Percentiles rank a stretch among this genome's conserved stretches.
These are phyloP conservation scores for Talpa occidentalis DNA, from an alignment of 2,113 vertebrate species.

Conservation along the genomic window DNA sequence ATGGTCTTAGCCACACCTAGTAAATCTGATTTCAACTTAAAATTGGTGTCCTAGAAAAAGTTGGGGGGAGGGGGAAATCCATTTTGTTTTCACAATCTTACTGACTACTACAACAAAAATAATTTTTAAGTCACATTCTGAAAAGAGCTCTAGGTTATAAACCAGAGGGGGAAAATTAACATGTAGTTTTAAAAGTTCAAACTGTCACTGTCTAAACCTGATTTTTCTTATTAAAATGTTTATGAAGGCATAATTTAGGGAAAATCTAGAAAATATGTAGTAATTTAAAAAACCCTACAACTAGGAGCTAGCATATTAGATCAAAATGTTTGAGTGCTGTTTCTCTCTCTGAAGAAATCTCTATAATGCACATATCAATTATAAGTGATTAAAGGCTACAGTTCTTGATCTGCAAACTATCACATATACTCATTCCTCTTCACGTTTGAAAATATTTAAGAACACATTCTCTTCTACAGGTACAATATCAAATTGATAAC, in stretches of 20 bases:
- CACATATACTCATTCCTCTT: neutral
- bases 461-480: neutral
- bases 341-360: conserved; percentile 13
- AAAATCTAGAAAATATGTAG: neutral
- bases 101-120: conserved; percentile 49
- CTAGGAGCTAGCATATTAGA: neutral
- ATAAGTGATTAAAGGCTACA: conserved; percentile 45
- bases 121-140: conserved; percentile 41
- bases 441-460: neutral
- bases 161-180: neutral
- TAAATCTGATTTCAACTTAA: conserved; percentile 43
- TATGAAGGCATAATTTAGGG: neutral
- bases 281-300: conserved; percentile 29
- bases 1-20: neutral
- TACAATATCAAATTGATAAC: conserved; percentile 26
- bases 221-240: conserved; percentile 43
- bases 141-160: neutral
- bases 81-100: conserved; percentile 47
- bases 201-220: neutral
- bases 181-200: conserved; percentile 43
- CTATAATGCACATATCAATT: neutral
- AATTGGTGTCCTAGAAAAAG: neutral
- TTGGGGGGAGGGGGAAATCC: neutral
- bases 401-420: conserved; percentile 30
- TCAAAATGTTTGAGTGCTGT: conserved; percentile 18